phyloP scores from a whole-genome alignment of 2,888 invertebrate genomes.

The Eupithecia inturbata region DNA sequence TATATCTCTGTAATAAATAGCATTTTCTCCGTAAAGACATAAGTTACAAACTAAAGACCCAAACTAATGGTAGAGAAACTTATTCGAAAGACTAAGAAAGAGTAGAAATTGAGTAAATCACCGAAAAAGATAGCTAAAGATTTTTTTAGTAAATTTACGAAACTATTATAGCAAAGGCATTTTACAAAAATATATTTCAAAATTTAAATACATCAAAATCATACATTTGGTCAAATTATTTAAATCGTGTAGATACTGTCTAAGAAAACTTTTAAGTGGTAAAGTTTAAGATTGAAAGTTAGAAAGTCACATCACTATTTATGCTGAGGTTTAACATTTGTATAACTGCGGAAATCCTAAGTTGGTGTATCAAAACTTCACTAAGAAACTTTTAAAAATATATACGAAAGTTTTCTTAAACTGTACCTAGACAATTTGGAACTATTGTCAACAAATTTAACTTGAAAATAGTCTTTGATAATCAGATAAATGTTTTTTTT shows the following conservation, averaged over 20 bases:
- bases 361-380: background rate
- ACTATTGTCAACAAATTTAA: background rate
- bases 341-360: background rate
- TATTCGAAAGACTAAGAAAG: conserved; percentile 34
- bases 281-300: background rate
- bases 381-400: background rate
- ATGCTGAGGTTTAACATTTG: background rate
- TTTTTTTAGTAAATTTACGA: conserved; percentile 16
- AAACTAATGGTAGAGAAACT: conserved; percentile 33
- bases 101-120: conserved; percentile 30
- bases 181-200: conserved; percentile 21
- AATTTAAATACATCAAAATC: conserved; percentile 27
- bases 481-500: background rate
- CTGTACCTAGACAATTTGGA: conserved; percentile 13
- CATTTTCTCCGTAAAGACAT: conserved; percentile 43
- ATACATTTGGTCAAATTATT: background rate
- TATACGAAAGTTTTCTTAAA: conserved; percentile 4
- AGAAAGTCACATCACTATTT: background rate
- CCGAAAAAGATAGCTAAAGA: conserved; percentile 16
- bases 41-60: conserved; percentile 43
- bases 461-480: background rate
- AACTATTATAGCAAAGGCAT: conserved; percentile 11
- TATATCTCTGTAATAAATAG: conserved; percentile 54
- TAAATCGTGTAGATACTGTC: conserved; percentile 13
- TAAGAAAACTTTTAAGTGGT: background rate